Conservation (phyloP, 2,797 vertebrate genomes). For the Propithecus deckenii region DNA sequence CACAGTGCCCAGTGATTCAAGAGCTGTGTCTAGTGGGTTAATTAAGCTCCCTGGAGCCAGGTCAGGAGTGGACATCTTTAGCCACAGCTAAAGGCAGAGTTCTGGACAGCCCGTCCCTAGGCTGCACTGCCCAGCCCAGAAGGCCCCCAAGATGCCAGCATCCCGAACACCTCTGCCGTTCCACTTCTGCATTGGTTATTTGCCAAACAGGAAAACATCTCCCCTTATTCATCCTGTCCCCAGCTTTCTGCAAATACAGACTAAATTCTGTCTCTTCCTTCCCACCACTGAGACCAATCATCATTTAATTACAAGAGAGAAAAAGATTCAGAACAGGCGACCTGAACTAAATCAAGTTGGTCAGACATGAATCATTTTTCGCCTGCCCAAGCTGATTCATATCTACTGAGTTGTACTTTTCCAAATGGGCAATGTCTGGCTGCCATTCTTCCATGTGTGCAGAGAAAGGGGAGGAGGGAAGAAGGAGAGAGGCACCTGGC, state of each 20-base stretch:
- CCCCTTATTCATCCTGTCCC: background rate
- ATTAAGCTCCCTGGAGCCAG: background rate
- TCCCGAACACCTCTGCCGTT: too few relatives aligned
- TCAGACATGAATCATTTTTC: slow-evolving; percentile 53
- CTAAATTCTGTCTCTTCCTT: background rate
- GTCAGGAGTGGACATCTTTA: background rate
- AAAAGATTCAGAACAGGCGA: background rate
- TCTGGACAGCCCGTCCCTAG: background rate
- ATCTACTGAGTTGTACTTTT: slow-evolving; percentile 55
- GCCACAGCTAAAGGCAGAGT: background rate
- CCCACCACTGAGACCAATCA: background rate
- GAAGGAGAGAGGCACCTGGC: background rate
- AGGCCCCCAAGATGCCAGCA: background rate
- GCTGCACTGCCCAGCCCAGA: too few relatives aligned
- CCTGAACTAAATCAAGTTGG: background rate
- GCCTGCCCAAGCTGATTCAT: slow-evolving; percentile 57
- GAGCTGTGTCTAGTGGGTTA: background rate
- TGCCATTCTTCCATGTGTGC: background rate
- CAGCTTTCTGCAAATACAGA: background rate
- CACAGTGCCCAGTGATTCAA: background rate
- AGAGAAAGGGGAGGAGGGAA: background rate
- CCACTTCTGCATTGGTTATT: background rate
- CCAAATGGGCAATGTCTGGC: slow-evolving; percentile 29
- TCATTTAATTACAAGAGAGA: slow-evolving; percentile 54
- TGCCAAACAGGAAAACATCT: background rate